Evolutionary conservation across 2,797 vertebrate species (phyloP), one percentile per base, ranked within the genome.

Genomic region (Argya squamiceps): DNA sequence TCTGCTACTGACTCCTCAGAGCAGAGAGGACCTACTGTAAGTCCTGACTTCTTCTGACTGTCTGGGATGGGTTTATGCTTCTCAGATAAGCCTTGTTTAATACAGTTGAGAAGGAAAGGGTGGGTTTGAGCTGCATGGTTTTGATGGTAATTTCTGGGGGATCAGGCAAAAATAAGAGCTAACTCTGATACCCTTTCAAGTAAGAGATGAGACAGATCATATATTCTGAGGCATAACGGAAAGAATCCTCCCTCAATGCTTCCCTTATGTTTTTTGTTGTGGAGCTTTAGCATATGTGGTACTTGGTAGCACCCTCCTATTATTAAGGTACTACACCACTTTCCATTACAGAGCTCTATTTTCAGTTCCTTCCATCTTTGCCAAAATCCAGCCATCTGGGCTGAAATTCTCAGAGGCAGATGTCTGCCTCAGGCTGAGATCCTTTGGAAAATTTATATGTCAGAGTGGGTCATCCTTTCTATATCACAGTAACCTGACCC

Each of bases 371-470:
- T 62, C 22, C 29, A 44, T 60, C 59, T 86, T 82, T 84, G 88
- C 52, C 92, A 87, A 82, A 65, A 58, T 89, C 80, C 77, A 77
- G 17, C 79, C 85, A 95, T 86, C 92, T 87, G 92, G 70, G 59
- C 62, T 91, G 70, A 82, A 88, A 76, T 92, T 84, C 88, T 84
- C 44, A 5, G 55, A 78, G 70, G 77, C 85, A 94, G 83, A 94
- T 81, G 67, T 87, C 63, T 79, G 67, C 92, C 74, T 86, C 11
- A 3, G 85, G 74, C 90, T 90, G 77, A 94, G 50, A 56, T 59
- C 79, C 73, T 92, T 34, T 79, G 19, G 19, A 87, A 93, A 88
- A 94, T 82, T 63, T 88, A 1, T 75, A 34, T 59, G 53, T 88
- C 43, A 63, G 23, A 56, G 34, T 84, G 65, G 79, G 69, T 94